Conservation (phyloP, 2,797 vertebrate genomes). For the Sebastes vulpes region DNA sequence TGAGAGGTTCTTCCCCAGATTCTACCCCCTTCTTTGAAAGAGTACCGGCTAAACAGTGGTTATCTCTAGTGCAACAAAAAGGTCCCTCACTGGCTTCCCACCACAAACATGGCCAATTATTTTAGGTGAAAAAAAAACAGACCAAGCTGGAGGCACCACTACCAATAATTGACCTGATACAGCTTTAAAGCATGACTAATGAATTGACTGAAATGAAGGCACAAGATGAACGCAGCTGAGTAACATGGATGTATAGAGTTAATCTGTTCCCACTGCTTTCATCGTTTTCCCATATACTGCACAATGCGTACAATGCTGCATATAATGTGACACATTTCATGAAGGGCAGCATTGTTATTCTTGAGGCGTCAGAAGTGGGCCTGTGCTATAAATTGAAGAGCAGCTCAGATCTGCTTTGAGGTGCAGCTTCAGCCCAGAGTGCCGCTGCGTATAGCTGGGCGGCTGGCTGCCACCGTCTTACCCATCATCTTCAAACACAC, state of each 20-base stretch:
- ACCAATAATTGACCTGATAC: background rate
- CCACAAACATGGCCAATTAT: background rate
- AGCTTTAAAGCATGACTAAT: slow-evolving; percentile 21
- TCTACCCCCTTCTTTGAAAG: background rate
- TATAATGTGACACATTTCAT: slow-evolving; percentile 10
- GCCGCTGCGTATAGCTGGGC: slow-evolving; percentile 8
- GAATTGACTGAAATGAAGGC: slow-evolving; percentile 11
- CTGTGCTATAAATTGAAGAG: slow-evolving; percentile 46
- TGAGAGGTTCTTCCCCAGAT: background rate
- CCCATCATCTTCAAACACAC: slow-evolving; percentile 72
- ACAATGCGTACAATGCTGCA: background rate
- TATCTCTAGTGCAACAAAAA: background rate
- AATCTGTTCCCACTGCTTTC: background rate
- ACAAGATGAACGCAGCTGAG: slow-evolving; percentile 12
- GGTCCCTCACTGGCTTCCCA: background rate
- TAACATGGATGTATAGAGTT: background rate
- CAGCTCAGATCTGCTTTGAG: slow-evolving; percentile 66
- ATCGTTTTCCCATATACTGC: background rate
- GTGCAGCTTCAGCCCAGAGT: slow-evolving; percentile 39
- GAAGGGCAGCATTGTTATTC: slow-evolving; percentile 29
- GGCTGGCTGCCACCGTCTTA: slow-evolving; percentile 51
- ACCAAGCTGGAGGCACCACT: background rate
- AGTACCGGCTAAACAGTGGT: background rate
- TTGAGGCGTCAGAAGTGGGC: slow-evolving; percentile 28
- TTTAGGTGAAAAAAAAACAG: background rate